These are phyloP conservation scores for Caenorhabditis becei DNA, from an alignment of 2,888 invertebrate species.

Conservation along the genomic window DNA sequence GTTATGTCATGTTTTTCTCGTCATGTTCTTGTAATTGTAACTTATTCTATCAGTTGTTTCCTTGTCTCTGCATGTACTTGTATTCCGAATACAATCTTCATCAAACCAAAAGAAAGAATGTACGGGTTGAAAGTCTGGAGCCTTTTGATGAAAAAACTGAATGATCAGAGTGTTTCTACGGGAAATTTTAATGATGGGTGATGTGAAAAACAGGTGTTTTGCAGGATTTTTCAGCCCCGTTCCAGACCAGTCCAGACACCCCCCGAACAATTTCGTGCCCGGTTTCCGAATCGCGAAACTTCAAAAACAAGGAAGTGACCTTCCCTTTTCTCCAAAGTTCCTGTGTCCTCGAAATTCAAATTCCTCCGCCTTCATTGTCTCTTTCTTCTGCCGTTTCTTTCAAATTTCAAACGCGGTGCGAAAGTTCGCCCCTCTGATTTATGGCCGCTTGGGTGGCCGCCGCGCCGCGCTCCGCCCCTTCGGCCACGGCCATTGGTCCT, in stretches of 20 bases:
- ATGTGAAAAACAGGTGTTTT: background rate
- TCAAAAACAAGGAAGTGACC: conserved; percentile 9
- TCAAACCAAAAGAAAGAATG: no score
- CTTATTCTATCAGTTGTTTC: background rate
- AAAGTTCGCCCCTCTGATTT: conserved; percentile 24
- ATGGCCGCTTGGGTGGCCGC: conserved; percentile 16
- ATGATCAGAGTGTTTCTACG: no score
- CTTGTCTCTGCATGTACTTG: no score
- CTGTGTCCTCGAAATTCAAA: conserved; percentile 14
- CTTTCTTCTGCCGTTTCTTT: background rate
- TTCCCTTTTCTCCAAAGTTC: conserved; percentile 19
- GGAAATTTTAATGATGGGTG: background rate
- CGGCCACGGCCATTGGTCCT: conserved; percentile 11
- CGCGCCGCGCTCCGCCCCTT: conserved; percentile 20
- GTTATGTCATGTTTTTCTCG: background rate
- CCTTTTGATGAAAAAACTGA: no score
- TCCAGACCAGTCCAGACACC: conserved; percentile 3
- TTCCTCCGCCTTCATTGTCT: background rate
- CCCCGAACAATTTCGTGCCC: background rate
- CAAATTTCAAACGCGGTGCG: conserved; percentile 16
- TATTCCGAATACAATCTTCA: no score
- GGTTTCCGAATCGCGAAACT: background rate
- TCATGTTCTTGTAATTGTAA: background rate
- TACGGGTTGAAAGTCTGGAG: no score
- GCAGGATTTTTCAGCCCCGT: background rate